Evolutionary conservation across 2,888 invertebrate genomes (phyloP).

Genomic region (Epistrophe eligans): DNA sequence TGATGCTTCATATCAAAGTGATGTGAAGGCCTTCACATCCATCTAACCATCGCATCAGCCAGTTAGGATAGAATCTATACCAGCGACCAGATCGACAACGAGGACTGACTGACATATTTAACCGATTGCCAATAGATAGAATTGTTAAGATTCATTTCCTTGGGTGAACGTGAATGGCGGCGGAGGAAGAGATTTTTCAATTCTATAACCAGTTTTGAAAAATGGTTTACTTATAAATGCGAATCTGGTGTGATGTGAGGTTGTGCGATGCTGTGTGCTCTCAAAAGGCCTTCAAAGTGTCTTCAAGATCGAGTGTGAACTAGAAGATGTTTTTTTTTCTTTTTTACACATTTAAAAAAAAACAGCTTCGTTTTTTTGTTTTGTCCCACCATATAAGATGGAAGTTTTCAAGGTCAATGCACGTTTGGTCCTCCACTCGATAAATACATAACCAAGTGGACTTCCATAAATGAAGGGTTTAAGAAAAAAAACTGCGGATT

Average conservation of each 20-base stretch:
- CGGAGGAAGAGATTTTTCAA: constrained; percentile 36
- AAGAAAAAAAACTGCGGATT: constrained; percentile 9
- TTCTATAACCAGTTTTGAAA: constrained; percentile 57
- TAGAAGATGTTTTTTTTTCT: constrained; percentile 31
- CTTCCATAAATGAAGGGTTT: constrained; percentile 65
- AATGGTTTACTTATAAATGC: constrained; percentile 61
- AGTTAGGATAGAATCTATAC: background rate
- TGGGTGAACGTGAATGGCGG: constrained; percentile 32
- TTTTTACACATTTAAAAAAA: background rate
- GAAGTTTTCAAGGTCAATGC: constrained; percentile 72
- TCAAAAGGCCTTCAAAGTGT: constrained; percentile 59
- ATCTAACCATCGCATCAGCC: constrained; percentile 11
- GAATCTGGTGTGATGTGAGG: constrained; percentile 15
- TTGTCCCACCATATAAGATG: constrained; percentile 34
- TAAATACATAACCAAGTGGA: constrained; percentile 2
- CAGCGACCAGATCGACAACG: background rate
- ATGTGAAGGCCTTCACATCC: constrained; percentile 65
- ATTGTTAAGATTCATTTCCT: constrained; percentile 73
- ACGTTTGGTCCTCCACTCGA: constrained; percentile 42
- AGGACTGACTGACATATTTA: constrained; percentile 75
- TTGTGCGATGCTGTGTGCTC: constrained; percentile 42
- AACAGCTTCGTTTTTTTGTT: background rate
- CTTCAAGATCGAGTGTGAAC: constrained; percentile 47
- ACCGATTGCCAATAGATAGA: constrained; percentile 70
- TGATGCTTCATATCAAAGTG: constrained; percentile 49